Evolutionary conservation across 2,797 vertebrate genomes (phyloP).

Genomic region (Pithecia hirsuta): DNA sequence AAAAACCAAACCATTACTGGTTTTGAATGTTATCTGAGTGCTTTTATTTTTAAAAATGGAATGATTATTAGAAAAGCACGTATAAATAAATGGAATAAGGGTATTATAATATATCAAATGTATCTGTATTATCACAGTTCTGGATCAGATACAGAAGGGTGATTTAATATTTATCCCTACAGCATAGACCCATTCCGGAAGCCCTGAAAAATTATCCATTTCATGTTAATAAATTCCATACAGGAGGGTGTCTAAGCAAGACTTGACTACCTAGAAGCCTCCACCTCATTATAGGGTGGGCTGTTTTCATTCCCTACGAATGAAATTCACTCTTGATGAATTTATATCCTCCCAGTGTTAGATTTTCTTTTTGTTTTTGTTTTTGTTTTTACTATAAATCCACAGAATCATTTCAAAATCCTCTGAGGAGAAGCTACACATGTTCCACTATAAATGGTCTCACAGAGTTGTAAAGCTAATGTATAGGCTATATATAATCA

Average conservation of each 20-base stretch:
- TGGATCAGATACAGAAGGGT: background rate
- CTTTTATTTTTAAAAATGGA: conserved; percentile 60
- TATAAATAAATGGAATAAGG: conserved; percentile 32
- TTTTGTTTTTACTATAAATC: background rate
- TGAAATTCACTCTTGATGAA: background rate
- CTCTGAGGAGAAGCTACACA: background rate
- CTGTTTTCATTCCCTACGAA: conserved; percentile 46
- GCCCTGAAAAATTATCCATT: background rate
- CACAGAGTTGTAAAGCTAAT: background rate
- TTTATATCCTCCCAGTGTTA: background rate
- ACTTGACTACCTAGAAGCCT: background rate
- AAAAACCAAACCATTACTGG: conserved; percentile 46
- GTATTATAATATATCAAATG: conserved; percentile 43
- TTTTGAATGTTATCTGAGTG: conserved; percentile 54
- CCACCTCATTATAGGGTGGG: background rate
- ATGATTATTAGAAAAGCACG: conserved; percentile 54
- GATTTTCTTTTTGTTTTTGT: background rate
- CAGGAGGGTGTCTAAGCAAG: background rate
- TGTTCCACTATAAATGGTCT: background rate
- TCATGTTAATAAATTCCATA: background rate
- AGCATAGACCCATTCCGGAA: background rate
- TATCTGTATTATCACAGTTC: conserved; percentile 22
- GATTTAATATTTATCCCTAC: conserved; percentile 16
- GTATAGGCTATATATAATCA: background rate
- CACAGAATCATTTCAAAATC: conserved; percentile 34